Base-by-base conservation (phyloP, 2,888 invertebrate species). In the Cepaea hortensis region DNA sequence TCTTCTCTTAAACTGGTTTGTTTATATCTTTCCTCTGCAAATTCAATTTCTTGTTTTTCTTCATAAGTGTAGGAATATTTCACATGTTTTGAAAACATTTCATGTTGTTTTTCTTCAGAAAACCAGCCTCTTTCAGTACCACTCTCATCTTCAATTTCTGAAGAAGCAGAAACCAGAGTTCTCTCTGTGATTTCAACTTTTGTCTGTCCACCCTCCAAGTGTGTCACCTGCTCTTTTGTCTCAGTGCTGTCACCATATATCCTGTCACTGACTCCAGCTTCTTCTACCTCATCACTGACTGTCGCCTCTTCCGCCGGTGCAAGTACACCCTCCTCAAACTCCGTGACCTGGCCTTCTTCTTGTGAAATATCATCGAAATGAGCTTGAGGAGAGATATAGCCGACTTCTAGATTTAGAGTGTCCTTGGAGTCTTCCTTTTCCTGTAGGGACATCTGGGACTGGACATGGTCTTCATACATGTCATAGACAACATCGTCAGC, bases 311-410 rank as follows among this genome's bases (percentile, higher is more conserved):
- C 61, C 13, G 48, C 73, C 79, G 72, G 77, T 11, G n/a, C 23
- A 61, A 46, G 50, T 20, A 65, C 9, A 7, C 61, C n/a, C 87
- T 87, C 87, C 84, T 87, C 87, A 86, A 83, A 61, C 61, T 83
- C 86, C 55, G 35, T 48, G 23, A 70, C 61, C 77, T 61, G 77
- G 50, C 61, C 70, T 11, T 76, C 76, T 61, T 55, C 73, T 77
- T 84, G 62, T 61, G 72, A 70, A 80, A 75, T 72, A n/a, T 81
- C 62, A 62, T 85, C 85, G 87, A 87, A 87, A 87, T 84, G 80
- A 87, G 83, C 87, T 84, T 84, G 87, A 87, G 87, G 87, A 87
- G 87, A 84, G 73, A 50, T 48, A 55, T 79, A 55, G 20, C 77
- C 87, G 80, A 82, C 80, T 48, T 85, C 85, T 50, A 68, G 68